These are phyloP conservation scores for Chymomyza costata DNA, from an alignment of 1,140 invertebrate genomes.

Conservation along the genomic window DNA sequence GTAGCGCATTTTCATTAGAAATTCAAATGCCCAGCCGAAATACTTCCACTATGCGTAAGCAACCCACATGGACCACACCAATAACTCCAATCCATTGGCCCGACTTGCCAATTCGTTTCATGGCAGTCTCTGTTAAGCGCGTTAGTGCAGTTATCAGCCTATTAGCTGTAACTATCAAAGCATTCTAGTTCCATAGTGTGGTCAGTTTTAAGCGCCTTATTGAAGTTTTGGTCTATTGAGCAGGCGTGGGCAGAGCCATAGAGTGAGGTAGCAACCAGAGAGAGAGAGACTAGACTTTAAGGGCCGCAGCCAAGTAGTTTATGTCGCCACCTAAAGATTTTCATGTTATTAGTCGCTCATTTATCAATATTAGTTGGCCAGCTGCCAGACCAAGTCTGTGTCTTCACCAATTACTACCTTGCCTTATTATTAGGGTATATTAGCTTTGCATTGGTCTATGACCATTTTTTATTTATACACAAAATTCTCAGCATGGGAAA, in stretches of 20 bases:
- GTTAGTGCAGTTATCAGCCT: conserved; percentile 65
- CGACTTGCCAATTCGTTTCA: too few relatives aligned
- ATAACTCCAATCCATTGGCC: conserved; percentile 18
- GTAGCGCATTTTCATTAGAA: conserved; percentile 38
- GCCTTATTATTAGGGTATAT: too few relatives aligned
- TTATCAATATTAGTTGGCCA: conserved; percentile 13
- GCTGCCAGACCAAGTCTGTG: too few relatives aligned
- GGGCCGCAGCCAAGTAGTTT: too few relatives aligned
- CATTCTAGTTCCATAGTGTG: not conserved
- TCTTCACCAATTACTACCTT: too few relatives aligned
- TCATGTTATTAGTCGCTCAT: conserved; percentile 12
- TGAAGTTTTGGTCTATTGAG: too few relatives aligned
- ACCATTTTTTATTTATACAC: too few relatives aligned
- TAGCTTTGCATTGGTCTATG: too few relatives aligned
- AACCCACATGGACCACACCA: conserved; percentile 1
- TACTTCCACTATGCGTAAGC: conserved; percentile 60
- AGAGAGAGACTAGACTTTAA: too few relatives aligned
- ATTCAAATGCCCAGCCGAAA: conserved; percentile 49
- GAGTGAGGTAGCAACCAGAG: too few relatives aligned
- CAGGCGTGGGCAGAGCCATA: conserved; percentile 31
- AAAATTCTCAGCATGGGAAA: too few relatives aligned
- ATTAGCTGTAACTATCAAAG: conserved; percentile 47
- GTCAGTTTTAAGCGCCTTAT: conserved; percentile 3
- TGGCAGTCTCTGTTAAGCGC: conserved; percentile 35
- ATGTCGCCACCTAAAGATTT: not conserved